Evolutionary conservation across 2,888 invertebrate species (phyloP), one percentile per base, ranked within the genome.

Genomic region (Drosophila neonasuta): DNA sequence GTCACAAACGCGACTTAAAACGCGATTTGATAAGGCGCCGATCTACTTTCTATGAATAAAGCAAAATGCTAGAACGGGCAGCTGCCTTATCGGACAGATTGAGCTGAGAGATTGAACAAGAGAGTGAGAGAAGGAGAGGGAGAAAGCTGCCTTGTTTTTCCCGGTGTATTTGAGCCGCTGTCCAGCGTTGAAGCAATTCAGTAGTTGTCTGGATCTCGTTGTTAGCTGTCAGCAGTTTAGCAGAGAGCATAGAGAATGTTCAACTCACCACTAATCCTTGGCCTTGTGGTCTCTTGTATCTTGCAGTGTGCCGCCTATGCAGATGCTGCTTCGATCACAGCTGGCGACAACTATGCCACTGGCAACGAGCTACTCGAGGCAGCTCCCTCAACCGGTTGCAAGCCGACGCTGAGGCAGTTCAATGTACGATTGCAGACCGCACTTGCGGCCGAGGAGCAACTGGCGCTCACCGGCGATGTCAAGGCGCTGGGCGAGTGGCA

Each of bases 401-500:
- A 73, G 52, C 82, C 87, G 1, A 80, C 78, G 0, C 49, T 80
- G 41, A 64, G 87, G 13, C 67, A 73, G 41, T 90, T 90, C 55
- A 84, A 79, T 29, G 86, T 90, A 52, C 81, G 92, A 80, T 90
- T 91, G 86, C 88, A 92, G 42, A 52, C 75, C 9, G 90, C 93
- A 61, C 87, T 95, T 34, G 91, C 90, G 45, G 90, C 92, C 1
- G 93, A 93, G 55, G 96, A 96, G 90, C 92, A 91, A 55, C 93
- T 96, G 10, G 95, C 94, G 73, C 91, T 96, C 44, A 93, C 94
- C 4, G 96, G 96, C 34, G 94, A 93, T 88, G 93, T 93, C 60
- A 89, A 91, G 24, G 93, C 94, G 71, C 91, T 96, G 52, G 96
- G 96, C 10, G 92, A 93, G 80, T 96, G 96, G 96, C 92, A 93